These are phyloP conservation scores for Drosophila sechellia DNA, from an alignment of 1,140 invertebrate genomes.

Conservation along the genomic window DNA sequence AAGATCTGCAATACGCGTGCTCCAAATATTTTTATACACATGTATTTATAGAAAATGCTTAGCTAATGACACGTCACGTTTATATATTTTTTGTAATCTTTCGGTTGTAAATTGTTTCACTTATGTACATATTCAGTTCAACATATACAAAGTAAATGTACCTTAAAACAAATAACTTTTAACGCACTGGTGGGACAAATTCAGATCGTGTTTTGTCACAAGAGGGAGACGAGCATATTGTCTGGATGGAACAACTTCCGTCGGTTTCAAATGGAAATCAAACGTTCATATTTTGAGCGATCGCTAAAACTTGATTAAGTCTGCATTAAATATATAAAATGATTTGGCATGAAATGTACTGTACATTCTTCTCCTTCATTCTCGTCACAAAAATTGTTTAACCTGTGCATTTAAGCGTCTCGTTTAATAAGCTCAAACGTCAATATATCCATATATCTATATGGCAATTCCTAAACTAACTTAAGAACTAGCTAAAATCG, in stretches of 20 bases:
- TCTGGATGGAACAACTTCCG: background rate
- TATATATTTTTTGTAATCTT: slow-evolving; percentile 26
- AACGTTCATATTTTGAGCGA: too few species aligned
- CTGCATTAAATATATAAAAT: background rate
- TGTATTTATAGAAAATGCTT: slow-evolving; percentile 31
- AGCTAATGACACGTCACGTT: slow-evolving; percentile 21
- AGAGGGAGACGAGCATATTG: background rate
- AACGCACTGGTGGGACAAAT: slow-evolving; percentile 29
- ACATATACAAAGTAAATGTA: slow-evolving; percentile 51
- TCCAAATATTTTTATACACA: slow-evolving; percentile 41
- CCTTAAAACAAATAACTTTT: slow-evolving; percentile 9
- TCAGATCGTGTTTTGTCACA: slow-evolving; percentile 9
- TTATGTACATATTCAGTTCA: slow-evolving; percentile 17
- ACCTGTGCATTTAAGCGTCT: slow-evolving; percentile 60
- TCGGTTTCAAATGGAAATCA: too few species aligned
- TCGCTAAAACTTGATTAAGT: too few species aligned
- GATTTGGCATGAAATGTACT: background rate
- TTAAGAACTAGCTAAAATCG: slow-evolving; percentile 75
- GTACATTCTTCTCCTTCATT: background rate
- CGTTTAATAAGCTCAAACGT: slow-evolving; percentile 34
- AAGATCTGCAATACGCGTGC: slow-evolving; percentile 15
- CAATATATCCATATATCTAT: slow-evolving; percentile 48
- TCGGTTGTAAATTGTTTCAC: slow-evolving; percentile 30
- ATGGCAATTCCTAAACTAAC: slow-evolving; percentile 61
- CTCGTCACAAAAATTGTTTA: slow-evolving; percentile 1